phyloP scores from a whole-genome alignment of 2,113 vertebrate genomes.

The Eudyptes chrysolophus region DNA sequence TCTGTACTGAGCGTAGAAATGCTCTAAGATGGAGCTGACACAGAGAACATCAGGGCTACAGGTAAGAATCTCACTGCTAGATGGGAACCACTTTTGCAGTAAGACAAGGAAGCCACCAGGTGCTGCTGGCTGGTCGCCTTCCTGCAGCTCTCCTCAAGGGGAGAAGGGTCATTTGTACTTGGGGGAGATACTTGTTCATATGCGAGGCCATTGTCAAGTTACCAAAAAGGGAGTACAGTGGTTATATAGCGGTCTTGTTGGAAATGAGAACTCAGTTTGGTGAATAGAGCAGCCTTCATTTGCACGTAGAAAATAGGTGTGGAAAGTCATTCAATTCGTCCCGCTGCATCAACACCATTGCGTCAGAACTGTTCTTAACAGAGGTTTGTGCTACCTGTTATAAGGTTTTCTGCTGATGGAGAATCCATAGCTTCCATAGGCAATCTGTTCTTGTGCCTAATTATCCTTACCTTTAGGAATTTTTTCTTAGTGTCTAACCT shows the following conservation, averaged over 20 bases:
- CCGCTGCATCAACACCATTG: background rate
- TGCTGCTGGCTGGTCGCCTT: background rate
- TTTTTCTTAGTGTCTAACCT: background rate
- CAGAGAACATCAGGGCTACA: background rate
- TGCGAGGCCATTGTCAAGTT: rapidly evolving
- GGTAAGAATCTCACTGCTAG: background rate
- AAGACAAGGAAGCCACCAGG: rapidly evolving
- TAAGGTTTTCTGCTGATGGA: background rate
- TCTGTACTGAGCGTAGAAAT: background rate
- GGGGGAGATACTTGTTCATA: background rate
- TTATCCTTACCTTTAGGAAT: background rate
- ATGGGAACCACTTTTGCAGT: background rate
- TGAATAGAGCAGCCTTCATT: background rate
- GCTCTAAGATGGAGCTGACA: background rate
- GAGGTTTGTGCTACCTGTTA: background rate
- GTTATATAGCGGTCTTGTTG: background rate
- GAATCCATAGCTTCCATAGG: background rate
- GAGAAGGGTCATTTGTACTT: too few species aligned
- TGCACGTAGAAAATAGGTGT: background rate
- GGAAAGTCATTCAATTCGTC: background rate
- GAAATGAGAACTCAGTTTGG: background rate
- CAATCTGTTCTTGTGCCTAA: background rate
- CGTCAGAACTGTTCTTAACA: background rate
- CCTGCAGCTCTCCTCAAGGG: background rate
- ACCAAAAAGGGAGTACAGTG: background rate